Percentiles rank a stretch among this genome's conserved stretches.
phyloP scores from a whole-genome alignment of 2,113 vertebrate species.

The Tretioscincus oriximinensis region DNA sequence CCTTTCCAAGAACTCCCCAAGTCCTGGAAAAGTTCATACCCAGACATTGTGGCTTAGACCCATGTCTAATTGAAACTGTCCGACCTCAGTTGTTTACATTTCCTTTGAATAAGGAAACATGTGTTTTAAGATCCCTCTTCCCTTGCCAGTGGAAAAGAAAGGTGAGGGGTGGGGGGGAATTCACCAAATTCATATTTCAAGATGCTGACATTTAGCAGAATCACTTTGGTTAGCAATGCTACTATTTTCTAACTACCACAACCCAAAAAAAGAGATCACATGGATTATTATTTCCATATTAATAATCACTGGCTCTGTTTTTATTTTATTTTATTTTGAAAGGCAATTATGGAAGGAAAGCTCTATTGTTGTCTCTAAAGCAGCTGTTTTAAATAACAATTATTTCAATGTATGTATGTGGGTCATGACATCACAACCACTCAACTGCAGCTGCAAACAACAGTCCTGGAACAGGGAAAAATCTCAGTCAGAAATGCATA shows the following conservation, averaged over 20 bases:
- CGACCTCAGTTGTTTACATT: slow-evolving; percentile 14
- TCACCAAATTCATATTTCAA: neutral
- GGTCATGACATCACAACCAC: neutral
- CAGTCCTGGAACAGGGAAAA: neutral
- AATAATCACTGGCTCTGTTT: neutral
- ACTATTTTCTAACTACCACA: neutral
- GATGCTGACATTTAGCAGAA: slow-evolving; percentile 16
- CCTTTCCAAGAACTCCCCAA: neutral
- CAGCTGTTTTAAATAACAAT: slow-evolving; percentile 24
- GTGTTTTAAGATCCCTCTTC: neutral
- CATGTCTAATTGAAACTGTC: neutral
- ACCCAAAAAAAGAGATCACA: rapidly evolving
- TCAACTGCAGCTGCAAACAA: slow-evolving; percentile 23
- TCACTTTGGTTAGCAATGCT: neutral
- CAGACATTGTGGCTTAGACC: slow-evolving; percentile 3
- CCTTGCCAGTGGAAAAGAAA: neutral
- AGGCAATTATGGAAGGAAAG: neutral
- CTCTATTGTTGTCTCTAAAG: slow-evolving; percentile 2
- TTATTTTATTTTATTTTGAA: slow-evolving; percentile 18
- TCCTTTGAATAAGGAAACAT: neutral
- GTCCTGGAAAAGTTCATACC: slow-evolving; percentile 13
- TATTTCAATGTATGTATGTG: slow-evolving; percentile 2
- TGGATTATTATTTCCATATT: neutral
- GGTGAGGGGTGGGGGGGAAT: neutral
- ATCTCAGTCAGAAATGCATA: slow-evolving; percentile 6